Conservation (phyloP, 2,797 vertebrate species). For the Fratercula arctica region DNA sequence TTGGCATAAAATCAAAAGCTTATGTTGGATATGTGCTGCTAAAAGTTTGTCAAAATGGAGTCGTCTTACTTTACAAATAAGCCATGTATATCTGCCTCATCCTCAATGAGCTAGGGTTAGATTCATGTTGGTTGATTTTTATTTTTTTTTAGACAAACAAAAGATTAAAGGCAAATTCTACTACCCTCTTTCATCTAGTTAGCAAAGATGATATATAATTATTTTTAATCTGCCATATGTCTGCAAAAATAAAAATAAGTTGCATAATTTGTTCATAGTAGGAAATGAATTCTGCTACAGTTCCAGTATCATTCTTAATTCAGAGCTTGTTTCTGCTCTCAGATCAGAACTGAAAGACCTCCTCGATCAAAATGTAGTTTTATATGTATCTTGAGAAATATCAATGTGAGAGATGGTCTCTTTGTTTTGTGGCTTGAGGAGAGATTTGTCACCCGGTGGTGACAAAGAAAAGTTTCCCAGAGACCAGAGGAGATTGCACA, state of each 20-base stretch:
- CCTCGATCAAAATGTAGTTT: background rate
- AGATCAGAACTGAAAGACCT: slow-evolving; percentile 25
- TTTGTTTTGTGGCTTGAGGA: background rate
- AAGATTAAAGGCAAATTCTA: background rate
- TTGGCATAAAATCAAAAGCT: background rate
- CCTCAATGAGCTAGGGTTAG: background rate
- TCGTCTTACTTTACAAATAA: background rate
- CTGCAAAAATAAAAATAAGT: background rate
- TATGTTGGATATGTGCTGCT: background rate
- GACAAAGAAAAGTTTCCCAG: slow-evolving; percentile 1
- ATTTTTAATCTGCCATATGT: background rate
- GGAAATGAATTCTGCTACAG: background rate
- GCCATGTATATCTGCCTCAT: background rate
- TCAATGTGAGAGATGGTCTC: background rate
- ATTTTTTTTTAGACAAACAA: background rate
- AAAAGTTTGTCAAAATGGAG: background rate
- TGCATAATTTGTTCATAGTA: background rate
- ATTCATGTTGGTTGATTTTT: background rate
- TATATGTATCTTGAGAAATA: background rate
- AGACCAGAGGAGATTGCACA: background rate
- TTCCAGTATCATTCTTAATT: slow-evolving; percentile 18
- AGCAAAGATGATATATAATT: background rate
- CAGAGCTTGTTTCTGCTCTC: slow-evolving; percentile 32
- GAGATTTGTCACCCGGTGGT: background rate
- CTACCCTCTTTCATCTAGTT: background rate